Evolutionary conservation across 2,113 vertebrate species (phyloP), one percentile per base, ranked within the genome.

Genomic region (Oryzias melastigma): DNA sequence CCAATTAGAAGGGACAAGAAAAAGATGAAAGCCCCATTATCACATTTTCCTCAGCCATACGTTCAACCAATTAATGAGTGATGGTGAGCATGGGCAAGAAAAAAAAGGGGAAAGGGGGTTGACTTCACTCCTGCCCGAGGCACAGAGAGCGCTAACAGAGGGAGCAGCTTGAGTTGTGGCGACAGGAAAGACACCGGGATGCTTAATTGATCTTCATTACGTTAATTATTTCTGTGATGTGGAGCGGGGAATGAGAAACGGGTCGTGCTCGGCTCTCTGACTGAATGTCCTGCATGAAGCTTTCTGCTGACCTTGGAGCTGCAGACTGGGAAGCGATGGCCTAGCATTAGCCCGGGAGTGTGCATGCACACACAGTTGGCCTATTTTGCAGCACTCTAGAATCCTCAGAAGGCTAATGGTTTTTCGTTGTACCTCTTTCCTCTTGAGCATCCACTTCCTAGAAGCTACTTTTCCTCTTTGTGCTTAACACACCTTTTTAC

Each of bases 131-230:
- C 42, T 62, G 73, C 3, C 60, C 44, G 7, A 12, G 46, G 62
- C 12, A 5, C 67, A 55, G 50, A 14, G 19, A 60, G 35, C 20
- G 25, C 5, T 22, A 81, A 73, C 46, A 24, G 49, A 57, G 56
- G 55, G 22, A 53, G 45, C 40, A 62, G 55, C 57, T 48, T 49
- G 50, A 16, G n/a, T 46, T 59, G 42, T 80, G 81, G 65, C 6
- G 69, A 65, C 67, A 71, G 58, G 42, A 58, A 58, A 61, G 68
- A 73, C 65, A 52, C 52, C 3, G n/a, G 52, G 77, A 85, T 71
- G 71, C 63, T 85, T 86, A 83, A 91, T 85, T 89, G 89, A 88
- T 90, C 88, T 89, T 92, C 87, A 91, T 91, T 89, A 86, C 15
- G 58, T 85, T 87, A 86, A 91, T 90, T 89, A 88, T 43, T 62